Conservation (phyloP, 2,888 invertebrate species). For the Drosophila engyochracea region DNA sequence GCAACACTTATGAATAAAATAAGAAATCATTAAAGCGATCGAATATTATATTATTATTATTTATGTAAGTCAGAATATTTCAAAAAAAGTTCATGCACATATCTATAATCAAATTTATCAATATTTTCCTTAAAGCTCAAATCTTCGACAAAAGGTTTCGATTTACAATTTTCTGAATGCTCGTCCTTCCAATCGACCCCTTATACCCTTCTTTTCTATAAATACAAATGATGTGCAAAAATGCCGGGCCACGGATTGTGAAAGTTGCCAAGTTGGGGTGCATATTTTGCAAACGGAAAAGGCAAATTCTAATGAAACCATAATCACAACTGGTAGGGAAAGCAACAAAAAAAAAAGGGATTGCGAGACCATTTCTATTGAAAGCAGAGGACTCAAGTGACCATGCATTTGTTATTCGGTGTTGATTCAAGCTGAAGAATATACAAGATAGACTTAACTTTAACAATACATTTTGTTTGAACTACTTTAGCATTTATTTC, state of each 20-base stretch:
- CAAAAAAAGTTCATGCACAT: not conserved
- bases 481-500: not conserved
- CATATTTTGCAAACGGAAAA: conserved; percentile 23
- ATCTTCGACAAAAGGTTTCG: not conserved
- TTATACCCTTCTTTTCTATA: not conserved
- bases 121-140: not conserved
- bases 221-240: conserved; percentile 3
- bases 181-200: not conserved
- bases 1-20: not conserved
- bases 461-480: not conserved
- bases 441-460: not conserved
- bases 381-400: not conserved
- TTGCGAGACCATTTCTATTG: conserved; percentile 7
- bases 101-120: not conserved
- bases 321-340: conserved; percentile 37
- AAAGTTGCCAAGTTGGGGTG: conserved; percentile 38
- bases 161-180: not conserved
- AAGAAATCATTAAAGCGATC: not conserved
- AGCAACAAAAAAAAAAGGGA: conserved; percentile 1
- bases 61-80: not conserved
- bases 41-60: not conserved
- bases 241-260: conserved; percentile 5
- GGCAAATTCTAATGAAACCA: conserved; percentile 44
- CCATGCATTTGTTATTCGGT: not conserved
- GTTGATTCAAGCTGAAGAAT: not conserved